Percentiles rank a stretch among this genome's conserved stretches.
phyloP scores from a whole-genome alignment of 2,888 invertebrate genomes.

The Nomada goodeniana region DNA sequence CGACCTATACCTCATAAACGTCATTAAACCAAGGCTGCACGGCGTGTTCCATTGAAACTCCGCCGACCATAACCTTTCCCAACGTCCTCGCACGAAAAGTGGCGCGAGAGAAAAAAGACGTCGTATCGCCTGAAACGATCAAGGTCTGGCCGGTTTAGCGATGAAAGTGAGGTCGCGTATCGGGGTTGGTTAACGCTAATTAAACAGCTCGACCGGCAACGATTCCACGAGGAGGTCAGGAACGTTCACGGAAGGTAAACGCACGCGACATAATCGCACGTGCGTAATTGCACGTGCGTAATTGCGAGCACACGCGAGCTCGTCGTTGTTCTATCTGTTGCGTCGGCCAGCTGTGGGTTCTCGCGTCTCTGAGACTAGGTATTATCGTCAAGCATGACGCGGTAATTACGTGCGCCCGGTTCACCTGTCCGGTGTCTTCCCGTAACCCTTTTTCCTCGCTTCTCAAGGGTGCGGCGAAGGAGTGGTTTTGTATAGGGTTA shows the following conservation, averaged over 20 bases:
- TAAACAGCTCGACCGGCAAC: conserved; percentile 40
- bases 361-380: conserved; percentile 65
- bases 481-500: neutral
- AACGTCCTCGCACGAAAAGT: neutral
- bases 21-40: conserved; percentile 17
- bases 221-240: conserved; percentile 27
- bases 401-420: conserved; percentile 64
- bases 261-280: conserved; percentile 58
- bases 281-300: conserved; percentile 63
- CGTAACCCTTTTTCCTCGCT: conserved; percentile 21
- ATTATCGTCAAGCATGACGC: conserved; percentile 71
- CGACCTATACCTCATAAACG: conserved; percentile 11
- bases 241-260: conserved; percentile 32
- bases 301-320: conserved; percentile 67
- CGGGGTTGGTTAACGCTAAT: conserved; percentile 44
- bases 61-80: conserved; percentile 12
- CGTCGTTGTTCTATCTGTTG: conserved; percentile 58
- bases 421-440: conserved; percentile 35
- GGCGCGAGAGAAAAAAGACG: neutral
- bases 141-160: neutral
- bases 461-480: neutral
- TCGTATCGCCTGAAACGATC: conserved; percentile 6
- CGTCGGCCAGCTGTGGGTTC: neutral
- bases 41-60: conserved; percentile 21
- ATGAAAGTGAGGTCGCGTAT: conserved; percentile 16